Evolutionary conservation across 2,888 invertebrate species (phyloP).

Genomic region (Pheosia tremula): DNA sequence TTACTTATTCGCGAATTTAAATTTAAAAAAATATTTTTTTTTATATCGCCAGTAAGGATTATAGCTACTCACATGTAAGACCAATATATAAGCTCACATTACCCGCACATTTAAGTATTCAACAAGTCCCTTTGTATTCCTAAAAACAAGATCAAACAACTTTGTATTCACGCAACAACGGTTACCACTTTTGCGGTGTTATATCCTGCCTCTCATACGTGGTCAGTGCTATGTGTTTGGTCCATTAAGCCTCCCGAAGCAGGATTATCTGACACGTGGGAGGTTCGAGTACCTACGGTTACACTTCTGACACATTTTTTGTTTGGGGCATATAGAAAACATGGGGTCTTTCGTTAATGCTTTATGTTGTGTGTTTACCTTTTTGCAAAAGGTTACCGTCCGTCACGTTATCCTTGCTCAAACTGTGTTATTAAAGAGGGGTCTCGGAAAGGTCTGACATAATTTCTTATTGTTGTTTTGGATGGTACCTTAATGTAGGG

Average conservation of each 20-base stretch:
- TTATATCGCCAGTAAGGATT: too few relatives aligned
- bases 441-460: background rate
- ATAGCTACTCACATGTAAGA: too few relatives aligned
- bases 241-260: background rate
- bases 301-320: conserved; percentile 2
- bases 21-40: too few relatives aligned
- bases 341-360: background rate
- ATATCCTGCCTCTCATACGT: background rate
- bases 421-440: background rate
- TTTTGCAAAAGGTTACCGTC: conserved; percentile 1
- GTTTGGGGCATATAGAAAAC: background rate
- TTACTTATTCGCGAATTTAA: too few relatives aligned
- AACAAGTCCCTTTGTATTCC: background rate
- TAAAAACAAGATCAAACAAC: background rate
- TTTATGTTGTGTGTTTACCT: conserved; percentile 1
- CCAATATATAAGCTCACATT: too few relatives aligned
- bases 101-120: background rate
- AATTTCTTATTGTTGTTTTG: conserved; percentile 2
- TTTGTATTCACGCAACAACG: background rate
- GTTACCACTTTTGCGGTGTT: background rate
- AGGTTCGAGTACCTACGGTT: background rate
- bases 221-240: background rate
- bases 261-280: background rate
- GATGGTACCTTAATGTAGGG: background rate
- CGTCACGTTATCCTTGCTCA: background rate